Base-by-base conservation (phyloP, 2,113 vertebrate species). In the Nothoprocta pentlandii region DNA sequence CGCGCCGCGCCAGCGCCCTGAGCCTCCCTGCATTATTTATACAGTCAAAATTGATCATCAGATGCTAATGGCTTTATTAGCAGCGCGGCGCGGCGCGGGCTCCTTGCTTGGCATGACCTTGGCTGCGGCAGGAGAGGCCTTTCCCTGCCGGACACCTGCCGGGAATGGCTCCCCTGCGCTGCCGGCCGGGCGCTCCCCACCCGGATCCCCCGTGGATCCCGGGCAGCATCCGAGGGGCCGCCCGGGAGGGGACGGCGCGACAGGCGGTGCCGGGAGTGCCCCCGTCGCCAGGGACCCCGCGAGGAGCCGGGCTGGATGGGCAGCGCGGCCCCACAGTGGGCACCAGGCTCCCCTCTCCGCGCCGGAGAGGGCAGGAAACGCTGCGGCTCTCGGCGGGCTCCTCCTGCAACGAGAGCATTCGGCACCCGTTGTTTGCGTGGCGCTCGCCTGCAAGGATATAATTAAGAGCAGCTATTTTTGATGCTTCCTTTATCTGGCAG, bases 381-480 rank as follows among this genome's bases (percentile, higher is more conserved):
- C 41, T 12, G 28, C 41, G 59, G 36, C 41, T 75, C 9, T 1
- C 61, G 90, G 53, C 81, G 41, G 61, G 89, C 90, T 59, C 58
- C 69, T 89, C 20, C 13, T 89, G 94, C 80, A 47, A 34, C 4
- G 11, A 58, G 46, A 5, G n/a, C 83, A 80, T 39, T 66, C 71
- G 42, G 93, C 10, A 41, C 91, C 80, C 2, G 87, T 91, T 92
- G 93, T 92, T 82, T 77, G 93, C 5, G 56, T 91, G 93, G 92
- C 23, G 15, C 83, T 92, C 49, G 81, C 93, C 93, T 92, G 93
- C 91, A 74, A 74, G 85, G 92, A 92, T 95, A 93, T 92, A 94
- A 97, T 96, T 96, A 95, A 92, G 92, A 96, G 91, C 92, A 93
- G 91, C 95, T 93, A 93, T 94, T 96, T 96, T 94, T 92, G 95